Evolutionary conservation across 2,797 vertebrate genomes (phyloP).

Genomic region (Hoplostethus atlanticus): DNA sequence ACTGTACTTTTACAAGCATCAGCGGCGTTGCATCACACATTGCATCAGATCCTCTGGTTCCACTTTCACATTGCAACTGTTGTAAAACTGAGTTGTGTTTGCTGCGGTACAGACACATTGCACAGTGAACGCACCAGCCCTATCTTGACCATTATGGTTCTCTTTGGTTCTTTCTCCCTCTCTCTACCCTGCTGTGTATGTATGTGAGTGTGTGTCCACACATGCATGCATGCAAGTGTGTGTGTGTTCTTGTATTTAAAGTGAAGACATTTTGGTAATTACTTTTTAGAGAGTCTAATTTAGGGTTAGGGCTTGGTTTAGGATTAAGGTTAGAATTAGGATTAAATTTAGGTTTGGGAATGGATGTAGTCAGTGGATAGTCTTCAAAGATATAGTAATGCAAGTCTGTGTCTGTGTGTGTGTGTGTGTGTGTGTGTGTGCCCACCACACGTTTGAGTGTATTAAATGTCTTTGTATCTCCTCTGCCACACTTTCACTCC

Average conservation of each 20-base stretch:
- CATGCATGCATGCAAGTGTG: neutral
- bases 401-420: neutral
- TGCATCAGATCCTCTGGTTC: neutral
- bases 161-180: too few species aligned
- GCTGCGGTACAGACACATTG: neutral
- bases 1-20: neutral
- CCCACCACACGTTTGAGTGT: neutral
- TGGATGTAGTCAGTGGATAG: too few species aligned
- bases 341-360: too few species aligned
- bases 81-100: neutral
- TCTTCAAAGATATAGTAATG: too few species aligned
- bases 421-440: neutral
- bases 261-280: too few species aligned
- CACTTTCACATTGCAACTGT: slow-evolving; percentile 6
- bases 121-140: too few species aligned
- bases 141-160: too few species aligned
- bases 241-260: neutral
- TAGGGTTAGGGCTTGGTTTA: too few species aligned
- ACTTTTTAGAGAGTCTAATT: too few species aligned
- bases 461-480: slow-evolving; percentile 22
- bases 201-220: neutral
- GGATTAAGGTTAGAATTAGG: too few species aligned
- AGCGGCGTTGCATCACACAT: slow-evolving; percentile 5
- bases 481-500: neutral
- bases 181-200: too few species aligned